Percentiles rank a stretch among this genome's conserved stretches.
Evolutionary conservation across 2,888 invertebrate species (phyloP).

Genomic region (Drosophila trichaetosa): DNA sequence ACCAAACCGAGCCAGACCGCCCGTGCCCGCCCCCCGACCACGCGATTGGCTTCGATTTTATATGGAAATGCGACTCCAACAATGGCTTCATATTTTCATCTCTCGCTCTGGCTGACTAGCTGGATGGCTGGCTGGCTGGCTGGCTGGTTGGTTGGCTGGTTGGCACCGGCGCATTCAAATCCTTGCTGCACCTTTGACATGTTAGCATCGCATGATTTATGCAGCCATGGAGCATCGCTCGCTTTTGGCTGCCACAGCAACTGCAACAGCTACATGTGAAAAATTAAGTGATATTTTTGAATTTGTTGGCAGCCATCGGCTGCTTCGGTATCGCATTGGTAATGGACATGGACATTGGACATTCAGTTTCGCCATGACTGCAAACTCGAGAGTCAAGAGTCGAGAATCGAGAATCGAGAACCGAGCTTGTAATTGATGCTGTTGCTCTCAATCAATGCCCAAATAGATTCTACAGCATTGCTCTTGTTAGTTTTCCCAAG

Average conservation of each 20-base stretch:
- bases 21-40: constrained; percentile 3
- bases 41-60: constrained; percentile 68
- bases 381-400: neutral
- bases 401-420: neutral
- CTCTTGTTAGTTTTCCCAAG: constrained; percentile 55
- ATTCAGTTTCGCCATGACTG: constrained; percentile 1
- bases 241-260: constrained; percentile 41
- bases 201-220: constrained; percentile 75
- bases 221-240: constrained; percentile 73
- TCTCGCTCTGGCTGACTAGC: constrained; percentile 36
- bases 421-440: constrained; percentile 67
- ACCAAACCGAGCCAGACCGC: constrained; percentile 17
- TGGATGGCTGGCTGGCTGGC: neutral
- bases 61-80: constrained; percentile 75
- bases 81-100: constrained; percentile 80
- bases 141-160: constrained; percentile 6
- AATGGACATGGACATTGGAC: constrained; percentile 13
- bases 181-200: constrained; percentile 80
- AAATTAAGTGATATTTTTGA: constrained; percentile 80
- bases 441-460: constrained; percentile 75
- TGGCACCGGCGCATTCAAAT: constrained; percentile 71
- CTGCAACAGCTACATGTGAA: constrained; percentile 67
- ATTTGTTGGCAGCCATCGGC: constrained; percentile 76
- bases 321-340: constrained; percentile 25
- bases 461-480: constrained; percentile 54